A percentile compares a stretch with the other conserved stretches of the same genome.
Conservation (phyloP, 2,113 vertebrate species). For the Gadus chalcogrammus region DNA sequence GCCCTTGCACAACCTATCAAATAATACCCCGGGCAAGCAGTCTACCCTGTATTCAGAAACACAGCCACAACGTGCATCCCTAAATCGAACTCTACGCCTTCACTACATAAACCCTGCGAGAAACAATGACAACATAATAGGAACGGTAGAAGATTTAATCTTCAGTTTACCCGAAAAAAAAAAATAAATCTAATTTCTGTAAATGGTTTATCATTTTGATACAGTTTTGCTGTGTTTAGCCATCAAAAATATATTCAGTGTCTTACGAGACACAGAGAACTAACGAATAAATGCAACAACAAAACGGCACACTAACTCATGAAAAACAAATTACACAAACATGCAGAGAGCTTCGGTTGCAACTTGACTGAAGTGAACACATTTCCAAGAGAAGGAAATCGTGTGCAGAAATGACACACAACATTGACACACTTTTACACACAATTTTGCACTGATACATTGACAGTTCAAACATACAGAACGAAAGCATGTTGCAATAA, state of each 20-base stretch:
- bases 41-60: no score
- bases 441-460: constrained; percentile 25
- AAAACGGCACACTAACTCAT: constrained; percentile 52
- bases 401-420: constrained; percentile 49
- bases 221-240: constrained; percentile 6
- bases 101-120: no score
- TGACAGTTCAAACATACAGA: constrained; percentile 36
- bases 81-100: no score
- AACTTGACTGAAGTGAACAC: constrained; percentile 48
- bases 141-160: no score
- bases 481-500: constrained; percentile 24
- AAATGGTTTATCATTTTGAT: no score
- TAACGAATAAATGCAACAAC: constrained; percentile 40
- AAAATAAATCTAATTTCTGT: no score
- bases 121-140: no score
- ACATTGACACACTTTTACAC: constrained; percentile 45
- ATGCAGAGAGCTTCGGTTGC: constrained; percentile 78
- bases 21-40: no score
- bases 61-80: no score
- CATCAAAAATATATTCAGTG: constrained; percentile 52
- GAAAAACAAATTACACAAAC: constrained; percentile 69
- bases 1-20: constrained; percentile 20
- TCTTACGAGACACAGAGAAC: constrained; percentile 26
- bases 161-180: no score
- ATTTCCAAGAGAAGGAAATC: constrained; percentile 67